phyloP scores from a whole-genome alignment of 1,140 invertebrate species.

The Meloidogyne chitwoodi region DNA sequence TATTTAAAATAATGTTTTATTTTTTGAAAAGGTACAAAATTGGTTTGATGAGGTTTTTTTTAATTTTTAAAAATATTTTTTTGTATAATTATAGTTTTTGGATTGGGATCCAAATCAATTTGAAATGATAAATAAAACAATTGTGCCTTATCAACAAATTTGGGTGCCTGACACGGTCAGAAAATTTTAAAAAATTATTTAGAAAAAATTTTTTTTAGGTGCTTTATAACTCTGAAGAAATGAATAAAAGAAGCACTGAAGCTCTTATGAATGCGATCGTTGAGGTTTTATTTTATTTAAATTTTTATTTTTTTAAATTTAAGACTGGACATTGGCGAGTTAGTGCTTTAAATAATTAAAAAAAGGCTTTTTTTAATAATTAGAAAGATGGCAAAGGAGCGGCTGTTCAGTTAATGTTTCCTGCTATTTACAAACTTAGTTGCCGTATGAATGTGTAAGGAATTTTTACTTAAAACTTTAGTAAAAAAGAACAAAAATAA shows the following conservation, averaged over 20 bases:
- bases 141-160: constrained; percentile 52
- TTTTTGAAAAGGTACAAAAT: constrained; percentile 35
- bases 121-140: constrained; percentile 56
- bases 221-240: constrained; percentile 52
- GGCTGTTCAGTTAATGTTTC: constrained; percentile 56
- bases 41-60: constrained; percentile 52
- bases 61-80: neutral
- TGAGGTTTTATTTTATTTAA: neutral
- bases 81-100: constrained; percentile 25
- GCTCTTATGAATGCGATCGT: constrained; percentile 59
- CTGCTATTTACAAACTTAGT: constrained; percentile 56
- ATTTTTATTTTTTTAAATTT: neutral
- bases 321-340: constrained; percentile 55
- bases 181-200: neutral
- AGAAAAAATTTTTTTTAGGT: neutral
- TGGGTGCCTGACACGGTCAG: constrained; percentile 57
- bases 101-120: constrained; percentile 40
- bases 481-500: no score
- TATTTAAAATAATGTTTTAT: neutral
- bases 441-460: constrained; percentile 56
- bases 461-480: no score
- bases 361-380: neutral
- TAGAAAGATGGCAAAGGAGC: constrained; percentile 34
- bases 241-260: constrained; percentile 56
- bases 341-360: neutral